Percentiles rank a stretch among this genome's conserved stretches.
Evolutionary conservation across 1,140 invertebrate genomes (phyloP).

Genomic region (Hyles euphorbiae): DNA sequence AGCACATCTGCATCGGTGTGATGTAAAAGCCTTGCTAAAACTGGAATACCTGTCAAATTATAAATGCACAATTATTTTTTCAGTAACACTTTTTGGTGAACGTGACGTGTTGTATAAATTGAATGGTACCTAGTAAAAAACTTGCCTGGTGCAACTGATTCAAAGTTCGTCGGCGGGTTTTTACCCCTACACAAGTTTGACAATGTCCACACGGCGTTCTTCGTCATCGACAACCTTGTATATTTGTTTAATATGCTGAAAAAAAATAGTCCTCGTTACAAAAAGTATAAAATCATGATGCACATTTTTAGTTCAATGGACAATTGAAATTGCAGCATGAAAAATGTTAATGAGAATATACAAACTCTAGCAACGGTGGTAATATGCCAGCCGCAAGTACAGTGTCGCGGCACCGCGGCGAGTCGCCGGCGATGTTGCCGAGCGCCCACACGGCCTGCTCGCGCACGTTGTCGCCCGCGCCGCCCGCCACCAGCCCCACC

Average conservation of each 20-base stretch:
- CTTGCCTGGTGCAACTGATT: slow-evolving; percentile 83
- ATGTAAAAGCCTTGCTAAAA: slow-evolving; percentile 91
- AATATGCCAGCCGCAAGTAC: slow-evolving; percentile 92
- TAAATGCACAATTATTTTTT: background rate
- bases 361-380: slow-evolving; percentile 89
- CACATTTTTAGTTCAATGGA: no score
- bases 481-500: slow-evolving; percentile 87
- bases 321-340: background rate
- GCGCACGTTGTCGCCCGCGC: slow-evolving; percentile 94
- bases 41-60: slow-evolving; percentile 81
- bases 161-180: slow-evolving; percentile 96
- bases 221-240: slow-evolving; percentile 91
- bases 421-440: slow-evolving; percentile 98
- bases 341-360: background rate
- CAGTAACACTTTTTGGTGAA: background rate
- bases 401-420: slow-evolving; percentile 93
- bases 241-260: slow-evolving; percentile 88
- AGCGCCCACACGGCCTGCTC: slow-evolving; percentile 98
- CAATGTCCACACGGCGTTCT: slow-evolving; percentile 98
- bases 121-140: slow-evolving; percentile 1
- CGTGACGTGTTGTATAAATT: slow-evolving; percentile 1
- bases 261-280: slow-evolving; percentile 26
- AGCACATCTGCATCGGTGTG: slow-evolving; percentile 94
- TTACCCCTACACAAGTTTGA: slow-evolving; percentile 98
- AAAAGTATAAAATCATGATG: background rate